A percentile compares a stretch with the other conserved stretches of the same genome.
Evolutionary conservation across 2,797 vertebrate species (phyloP).

Genomic region (Melanogrammus aeglefinus): DNA sequence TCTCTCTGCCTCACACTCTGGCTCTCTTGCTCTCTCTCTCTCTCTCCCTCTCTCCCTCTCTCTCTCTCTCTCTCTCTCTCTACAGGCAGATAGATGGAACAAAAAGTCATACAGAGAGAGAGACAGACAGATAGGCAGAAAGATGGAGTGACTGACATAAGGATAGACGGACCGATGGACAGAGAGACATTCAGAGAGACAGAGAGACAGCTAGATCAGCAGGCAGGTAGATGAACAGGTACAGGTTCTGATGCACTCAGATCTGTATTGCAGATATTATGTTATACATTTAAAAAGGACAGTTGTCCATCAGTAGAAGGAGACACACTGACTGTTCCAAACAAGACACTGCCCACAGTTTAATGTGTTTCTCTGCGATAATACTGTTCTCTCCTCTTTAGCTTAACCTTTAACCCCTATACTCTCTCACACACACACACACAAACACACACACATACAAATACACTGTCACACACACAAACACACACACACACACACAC

Average conservation of each 20-base stretch:
- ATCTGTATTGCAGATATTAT: background rate
- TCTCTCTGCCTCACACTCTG: constrained; percentile 24
- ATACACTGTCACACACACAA: too few species aligned
- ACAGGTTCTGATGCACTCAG: background rate
- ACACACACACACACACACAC: background rate
- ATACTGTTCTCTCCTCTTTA: background rate
- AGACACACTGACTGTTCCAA: too few species aligned
- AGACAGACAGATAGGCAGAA: constrained; percentile 13
- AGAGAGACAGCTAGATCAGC: background rate
- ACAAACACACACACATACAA: background rate
- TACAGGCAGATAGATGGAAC: background rate
- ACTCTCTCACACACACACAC: background rate
- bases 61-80: background rate
- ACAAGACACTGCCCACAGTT: background rate
- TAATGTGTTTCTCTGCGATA: background rate
- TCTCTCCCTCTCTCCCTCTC: constrained; percentile 11
- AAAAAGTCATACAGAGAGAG: background rate
- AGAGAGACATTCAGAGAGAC: background rate
- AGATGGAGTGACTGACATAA: too few species aligned
- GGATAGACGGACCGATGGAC: background rate
- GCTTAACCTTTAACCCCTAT: background rate
- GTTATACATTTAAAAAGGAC: too few species aligned
- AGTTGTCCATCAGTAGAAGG: too few species aligned
- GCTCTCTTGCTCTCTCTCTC: background rate
- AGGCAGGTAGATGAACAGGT: background rate